These are phyloP conservation scores for Elysia crispata DNA, from an alignment of 2,888 invertebrate species.

Conservation along the genomic window DNA sequence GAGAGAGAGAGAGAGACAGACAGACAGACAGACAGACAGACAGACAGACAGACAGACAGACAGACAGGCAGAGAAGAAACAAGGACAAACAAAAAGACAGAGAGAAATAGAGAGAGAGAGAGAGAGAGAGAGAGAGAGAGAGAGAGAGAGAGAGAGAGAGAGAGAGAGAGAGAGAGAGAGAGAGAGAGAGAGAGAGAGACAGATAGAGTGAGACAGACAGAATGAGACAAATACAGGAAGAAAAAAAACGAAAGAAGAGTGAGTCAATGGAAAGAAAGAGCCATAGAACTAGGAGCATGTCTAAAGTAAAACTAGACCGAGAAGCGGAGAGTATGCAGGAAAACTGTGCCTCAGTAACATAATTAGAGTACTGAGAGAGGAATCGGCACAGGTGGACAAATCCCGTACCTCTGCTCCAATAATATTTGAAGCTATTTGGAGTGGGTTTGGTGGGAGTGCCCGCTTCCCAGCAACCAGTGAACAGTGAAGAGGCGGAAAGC, in stretches of 20 bases:
- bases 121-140: background rate
- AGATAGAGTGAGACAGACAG: background rate
- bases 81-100: background rate
- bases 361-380: too few relatives aligned
- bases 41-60: background rate
- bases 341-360: too few relatives aligned
- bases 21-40: background rate
- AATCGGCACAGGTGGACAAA: too few relatives aligned
- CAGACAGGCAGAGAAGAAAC: too few relatives aligned
- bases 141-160: background rate
- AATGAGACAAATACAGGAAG: background rate
- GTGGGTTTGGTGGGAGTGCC: too few relatives aligned
- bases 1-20: conserved; percentile 18
- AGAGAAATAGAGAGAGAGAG: background rate
- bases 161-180: background rate
- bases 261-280: too few relatives aligned
- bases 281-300: too few relatives aligned
- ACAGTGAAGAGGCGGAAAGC: background rate
- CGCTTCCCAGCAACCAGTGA: too few relatives aligned
- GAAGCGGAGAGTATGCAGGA: too few relatives aligned
- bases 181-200: background rate
- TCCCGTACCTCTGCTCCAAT: too few relatives aligned
- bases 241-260: conserved; percentile 3
- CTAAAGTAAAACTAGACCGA: too few relatives aligned
- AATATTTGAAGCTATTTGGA: too few relatives aligned